phyloP scores from a whole-genome alignment of 2,113 vertebrate genomes.

The Oncorhynchus mykiss region DNA sequence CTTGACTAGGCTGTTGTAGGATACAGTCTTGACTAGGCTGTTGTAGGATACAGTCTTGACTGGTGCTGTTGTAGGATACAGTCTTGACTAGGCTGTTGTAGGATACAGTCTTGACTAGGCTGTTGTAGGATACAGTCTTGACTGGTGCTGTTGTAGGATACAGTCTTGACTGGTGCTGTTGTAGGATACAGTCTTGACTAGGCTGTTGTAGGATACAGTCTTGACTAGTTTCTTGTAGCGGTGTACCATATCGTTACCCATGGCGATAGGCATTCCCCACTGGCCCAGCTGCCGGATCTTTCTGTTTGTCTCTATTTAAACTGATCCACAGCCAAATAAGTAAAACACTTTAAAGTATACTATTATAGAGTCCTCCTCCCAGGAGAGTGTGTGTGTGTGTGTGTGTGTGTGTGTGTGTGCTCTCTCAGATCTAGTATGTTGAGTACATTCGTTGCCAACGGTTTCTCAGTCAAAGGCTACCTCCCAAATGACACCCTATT shows the following conservation, averaged over 20 bases:
- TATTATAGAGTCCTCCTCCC: not conserved
- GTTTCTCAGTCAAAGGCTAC: conserved; percentile 11
- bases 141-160: too few relatives aligned
- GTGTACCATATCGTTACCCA: not conserved
- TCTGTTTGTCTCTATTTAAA: conserved; percentile 47
- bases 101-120: too few relatives aligned
- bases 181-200: too few relatives aligned
- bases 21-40: too few relatives aligned
- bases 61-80: too few relatives aligned
- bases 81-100: too few relatives aligned
- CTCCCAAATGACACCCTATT: too few relatives aligned
- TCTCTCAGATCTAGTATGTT: conserved; percentile 31
- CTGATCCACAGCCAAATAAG: conserved; percentile 55
- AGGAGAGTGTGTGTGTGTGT: conserved; percentile 24
- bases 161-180: too few relatives aligned
- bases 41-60: too few relatives aligned
- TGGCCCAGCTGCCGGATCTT: conserved; percentile 23
- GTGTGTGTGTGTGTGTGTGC: not conserved
- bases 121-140: too few relatives aligned
- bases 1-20: too few relatives aligned
- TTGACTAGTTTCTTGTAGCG: not conserved
- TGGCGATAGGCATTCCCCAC: conserved; percentile 22
- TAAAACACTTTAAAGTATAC: conserved; percentile 55
- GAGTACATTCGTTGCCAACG: not conserved
- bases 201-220: too few relatives aligned